Percentiles rank a stretch among this genome's conserved stretches.
Conservation (phyloP, 1,140 invertebrate species). For the Drosophila gunungcola region DNA sequence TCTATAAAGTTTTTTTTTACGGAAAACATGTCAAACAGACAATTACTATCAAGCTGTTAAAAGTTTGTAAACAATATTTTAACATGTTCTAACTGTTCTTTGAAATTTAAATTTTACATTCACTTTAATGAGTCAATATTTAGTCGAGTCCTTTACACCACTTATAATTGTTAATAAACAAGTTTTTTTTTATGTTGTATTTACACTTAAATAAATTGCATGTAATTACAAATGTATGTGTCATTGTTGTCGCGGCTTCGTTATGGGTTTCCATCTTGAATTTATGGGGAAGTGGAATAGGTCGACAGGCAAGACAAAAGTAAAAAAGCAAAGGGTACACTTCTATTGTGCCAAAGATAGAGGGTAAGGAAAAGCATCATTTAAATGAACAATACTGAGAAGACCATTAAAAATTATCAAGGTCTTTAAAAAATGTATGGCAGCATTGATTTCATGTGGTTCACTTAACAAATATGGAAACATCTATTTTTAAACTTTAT, state of each 20-base stretch:
- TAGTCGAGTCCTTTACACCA: background rate
- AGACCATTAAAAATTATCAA: conserved; percentile 2
- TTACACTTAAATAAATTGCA: conserved; percentile 60
- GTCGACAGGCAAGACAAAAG: conserved; percentile 13
- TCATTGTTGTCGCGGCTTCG: conserved; percentile 15
- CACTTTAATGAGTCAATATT: background rate
- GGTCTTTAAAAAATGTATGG: background rate
- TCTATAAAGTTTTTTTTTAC: too few relatives aligned
- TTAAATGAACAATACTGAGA: background rate
- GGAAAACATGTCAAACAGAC: too few relatives aligned
- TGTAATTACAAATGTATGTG: conserved; percentile 63
- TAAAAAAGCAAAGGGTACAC: background rate
- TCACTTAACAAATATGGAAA: too few relatives aligned
- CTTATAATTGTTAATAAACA: conserved; percentile 46
- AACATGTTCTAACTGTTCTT: too few relatives aligned
- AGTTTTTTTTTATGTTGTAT: conserved; percentile 28
- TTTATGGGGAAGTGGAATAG: conserved; percentile 24
- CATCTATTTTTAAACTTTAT: background rate
- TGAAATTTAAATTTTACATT: background rate
- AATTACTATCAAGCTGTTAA: too few relatives aligned
- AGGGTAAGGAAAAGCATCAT: background rate
- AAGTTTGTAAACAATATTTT: too few relatives aligned
- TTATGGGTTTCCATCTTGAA: conserved; percentile 22
- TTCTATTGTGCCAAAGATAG: conserved; percentile 2
- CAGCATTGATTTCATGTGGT: background rate